These are phyloP conservation scores for Xenopus borealis DNA, from an alignment of 2,113 vertebrate species.

Conservation along the genomic window DNA sequence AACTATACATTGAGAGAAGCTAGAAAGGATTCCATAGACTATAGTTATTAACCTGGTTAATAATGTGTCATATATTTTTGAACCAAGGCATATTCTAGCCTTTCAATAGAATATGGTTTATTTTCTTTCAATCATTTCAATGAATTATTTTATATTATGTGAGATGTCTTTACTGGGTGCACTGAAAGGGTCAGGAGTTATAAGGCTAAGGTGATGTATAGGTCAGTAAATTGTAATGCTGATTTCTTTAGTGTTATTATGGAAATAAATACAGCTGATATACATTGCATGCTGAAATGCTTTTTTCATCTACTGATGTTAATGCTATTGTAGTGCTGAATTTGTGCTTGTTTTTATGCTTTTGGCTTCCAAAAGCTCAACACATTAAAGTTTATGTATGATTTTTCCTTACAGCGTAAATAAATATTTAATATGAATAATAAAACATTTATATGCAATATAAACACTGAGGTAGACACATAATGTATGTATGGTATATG, in stretches of 20 bases:
- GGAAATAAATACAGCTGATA: conserved; percentile 28
- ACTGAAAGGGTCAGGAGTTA: too few species aligned
- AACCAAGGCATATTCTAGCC: too few species aligned
- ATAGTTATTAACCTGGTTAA: too few species aligned
- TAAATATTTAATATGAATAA: conserved; percentile 39
- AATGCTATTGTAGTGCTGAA: conserved; percentile 26
- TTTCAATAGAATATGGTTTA: too few species aligned
- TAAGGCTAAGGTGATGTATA: background rate
- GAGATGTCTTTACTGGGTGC: too few species aligned
- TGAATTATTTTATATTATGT: too few species aligned
- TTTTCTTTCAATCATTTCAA: too few species aligned
- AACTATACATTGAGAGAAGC: too few species aligned
- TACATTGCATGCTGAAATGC: conserved; percentile 15
- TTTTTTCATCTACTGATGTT: conserved; percentile 23
- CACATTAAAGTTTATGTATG: conserved; percentile 24
- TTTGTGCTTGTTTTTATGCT: conserved; percentile 26
- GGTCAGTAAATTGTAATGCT: conserved; percentile 30
- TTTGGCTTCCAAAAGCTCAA: conserved; percentile 15
- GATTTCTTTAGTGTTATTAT: conserved; percentile 17
- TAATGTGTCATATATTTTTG: too few species aligned
- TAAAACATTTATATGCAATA: conserved; percentile 39
- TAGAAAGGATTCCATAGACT: too few species aligned
- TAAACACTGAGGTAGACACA: conserved; percentile 40
- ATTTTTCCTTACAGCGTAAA: conserved; percentile 25
- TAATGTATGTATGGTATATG: conserved; percentile 40